Evolutionary conservation across 2,888 invertebrate species (phyloP).

Genomic region (Cantharis lateralis): DNA sequence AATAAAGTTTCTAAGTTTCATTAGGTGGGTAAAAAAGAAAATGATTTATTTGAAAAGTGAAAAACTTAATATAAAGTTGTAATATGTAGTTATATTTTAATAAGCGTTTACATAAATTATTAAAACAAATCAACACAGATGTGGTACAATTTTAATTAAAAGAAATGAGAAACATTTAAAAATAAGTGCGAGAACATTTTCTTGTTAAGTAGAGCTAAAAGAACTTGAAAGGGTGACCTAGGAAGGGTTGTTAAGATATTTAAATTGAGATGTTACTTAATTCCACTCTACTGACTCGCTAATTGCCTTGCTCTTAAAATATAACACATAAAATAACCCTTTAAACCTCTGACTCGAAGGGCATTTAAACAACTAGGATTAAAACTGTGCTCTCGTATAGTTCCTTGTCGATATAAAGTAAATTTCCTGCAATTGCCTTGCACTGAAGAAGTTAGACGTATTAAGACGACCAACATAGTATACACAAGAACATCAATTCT

Average conservation of each 20-base stretch:
- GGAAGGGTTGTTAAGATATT: constrained; percentile 51
- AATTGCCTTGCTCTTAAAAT: constrained; percentile 54
- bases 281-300: constrained; percentile 56
- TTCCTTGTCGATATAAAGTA: constrained; percentile 26
- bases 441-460: constrained; percentile 13
- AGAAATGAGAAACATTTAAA: constrained; percentile 45
- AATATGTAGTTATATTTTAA: constrained; percentile 12
- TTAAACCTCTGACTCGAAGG: constrained; percentile 39
- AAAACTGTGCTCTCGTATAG: constrained; percentile 25
- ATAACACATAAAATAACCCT: constrained; percentile 53
- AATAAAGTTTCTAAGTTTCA: background rate
- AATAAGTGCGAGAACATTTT: constrained; percentile 36
- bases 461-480: constrained; percentile 9
- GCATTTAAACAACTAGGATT: constrained; percentile 36
- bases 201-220: constrained; percentile 31
- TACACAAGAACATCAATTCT: constrained; percentile 8
- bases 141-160: constrained; percentile 52
- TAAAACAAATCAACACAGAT: constrained; percentile 48
- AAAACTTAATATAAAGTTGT: background rate
- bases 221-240: constrained; percentile 37
- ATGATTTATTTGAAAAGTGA: background rate
- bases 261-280: constrained; percentile 57
- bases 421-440: constrained; percentile 24
- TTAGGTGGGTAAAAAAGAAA: background rate
- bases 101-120: constrained; percentile 24